These are phyloP conservation scores for Seira musarum DNA, from an alignment of 2,888 invertebrate genomes.

Conservation along the genomic window DNA sequence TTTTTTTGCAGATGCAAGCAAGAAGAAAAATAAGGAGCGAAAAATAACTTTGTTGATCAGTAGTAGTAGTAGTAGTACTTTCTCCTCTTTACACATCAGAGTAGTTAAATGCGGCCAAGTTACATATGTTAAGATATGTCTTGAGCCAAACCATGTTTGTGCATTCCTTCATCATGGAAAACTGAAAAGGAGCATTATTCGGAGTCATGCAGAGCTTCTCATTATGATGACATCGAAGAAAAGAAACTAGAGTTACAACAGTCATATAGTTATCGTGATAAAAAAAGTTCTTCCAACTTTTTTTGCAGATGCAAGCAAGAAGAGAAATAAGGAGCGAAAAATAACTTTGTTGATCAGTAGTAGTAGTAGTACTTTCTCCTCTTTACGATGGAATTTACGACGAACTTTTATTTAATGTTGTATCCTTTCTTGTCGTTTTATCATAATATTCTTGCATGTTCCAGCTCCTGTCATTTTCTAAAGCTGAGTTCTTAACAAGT, in stretches of 20 bases:
- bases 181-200: neutral
- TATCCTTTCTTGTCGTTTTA: neutral
- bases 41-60: too few relatives aligned
- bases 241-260: too few relatives aligned
- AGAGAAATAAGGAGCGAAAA: conserved; percentile 21
- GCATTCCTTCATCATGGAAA: neutral
- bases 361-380: neutral
- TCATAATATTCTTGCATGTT: neutral
- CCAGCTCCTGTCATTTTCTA: neutral
- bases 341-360: too few relatives aligned
- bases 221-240: neutral
- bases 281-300: conserved; percentile 35
- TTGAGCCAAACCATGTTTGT: too few relatives aligned
- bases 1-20: conserved; percentile 46
- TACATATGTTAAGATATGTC: conserved; percentile 17
- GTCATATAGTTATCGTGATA: neutral
- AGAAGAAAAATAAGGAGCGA: conserved; percentile 25
- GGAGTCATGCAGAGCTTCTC: neutral
- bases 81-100: conserved; percentile 12
- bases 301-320: conserved; percentile 43
- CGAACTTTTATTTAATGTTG: conserved; percentile 7
- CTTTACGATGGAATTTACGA: neutral
- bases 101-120: neutral
- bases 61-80: neutral
- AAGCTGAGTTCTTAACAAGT: conserved; percentile 22